These are phyloP conservation scores for Cosmia trapezina DNA, from an alignment of 2,888 invertebrate genomes.

Conservation along the genomic window DNA sequence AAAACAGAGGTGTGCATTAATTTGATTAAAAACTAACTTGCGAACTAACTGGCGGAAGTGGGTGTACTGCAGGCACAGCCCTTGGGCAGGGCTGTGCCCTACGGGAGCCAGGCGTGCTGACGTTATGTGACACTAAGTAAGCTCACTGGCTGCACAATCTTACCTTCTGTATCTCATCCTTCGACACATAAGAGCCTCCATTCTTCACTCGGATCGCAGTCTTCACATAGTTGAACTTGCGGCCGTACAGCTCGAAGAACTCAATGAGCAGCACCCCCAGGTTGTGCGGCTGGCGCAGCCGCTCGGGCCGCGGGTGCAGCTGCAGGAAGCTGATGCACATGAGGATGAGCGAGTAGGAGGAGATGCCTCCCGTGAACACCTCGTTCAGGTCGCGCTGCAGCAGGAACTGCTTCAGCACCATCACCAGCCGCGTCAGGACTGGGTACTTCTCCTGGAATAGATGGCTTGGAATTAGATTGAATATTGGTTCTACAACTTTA, in stretches of 20 bases:
- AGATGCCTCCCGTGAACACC: constrained; percentile 99
- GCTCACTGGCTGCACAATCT: not conserved
- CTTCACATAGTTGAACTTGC: constrained; percentile 98
- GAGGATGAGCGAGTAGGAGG: constrained; percentile 99
- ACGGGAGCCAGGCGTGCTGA: no score
- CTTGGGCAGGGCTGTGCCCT: no score
- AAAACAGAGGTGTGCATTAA: not conserved
- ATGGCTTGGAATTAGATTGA: not conserved
- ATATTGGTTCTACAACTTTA: not conserved
- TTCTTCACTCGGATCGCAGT: constrained; percentile 98
- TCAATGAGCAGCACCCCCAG: constrained; percentile 98
- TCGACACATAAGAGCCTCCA: constrained; percentile 98
- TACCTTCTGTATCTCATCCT: constrained; percentile 95
- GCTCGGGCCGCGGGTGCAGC: constrained; percentile 96
- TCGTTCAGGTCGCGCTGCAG: constrained; percentile 99
- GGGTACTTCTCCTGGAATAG: constrained; percentile 93
- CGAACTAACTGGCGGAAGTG: no score
- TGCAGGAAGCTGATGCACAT: constrained; percentile 99
- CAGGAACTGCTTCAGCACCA: constrained; percentile 99
- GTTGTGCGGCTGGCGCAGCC: constrained; percentile 92
- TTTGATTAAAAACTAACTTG: not conserved
- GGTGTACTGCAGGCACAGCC: no score
- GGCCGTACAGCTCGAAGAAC: constrained; percentile 99
- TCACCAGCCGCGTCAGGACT: constrained; percentile 97
- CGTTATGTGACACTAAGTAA: not conserved